Evolutionary conservation across 2,113 vertebrate species (phyloP).

Genomic region (Pelvicachromis taeniatus): DNA sequence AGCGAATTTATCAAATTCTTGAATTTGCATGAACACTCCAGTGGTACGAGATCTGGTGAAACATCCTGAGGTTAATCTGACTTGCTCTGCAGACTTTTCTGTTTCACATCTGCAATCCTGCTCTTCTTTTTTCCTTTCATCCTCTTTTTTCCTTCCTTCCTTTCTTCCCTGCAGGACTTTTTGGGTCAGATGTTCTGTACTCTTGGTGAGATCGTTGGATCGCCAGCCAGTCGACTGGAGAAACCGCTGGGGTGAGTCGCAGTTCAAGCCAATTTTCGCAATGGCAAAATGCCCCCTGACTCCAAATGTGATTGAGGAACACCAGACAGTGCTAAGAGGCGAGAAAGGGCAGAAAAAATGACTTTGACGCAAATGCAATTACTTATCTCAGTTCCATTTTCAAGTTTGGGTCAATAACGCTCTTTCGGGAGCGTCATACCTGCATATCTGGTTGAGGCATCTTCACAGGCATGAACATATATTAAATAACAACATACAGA

Average conservation of each 20-base stretch:
- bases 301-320: background rate
- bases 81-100: background rate
- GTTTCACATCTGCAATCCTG: background rate
- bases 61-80: background rate
- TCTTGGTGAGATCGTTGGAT: slow-evolving; percentile 92
- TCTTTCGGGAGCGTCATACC: background rate
- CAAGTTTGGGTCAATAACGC: background rate
- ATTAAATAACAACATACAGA: background rate
- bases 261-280: background rate
- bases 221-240: slow-evolving; percentile 88
- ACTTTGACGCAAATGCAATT: background rate
- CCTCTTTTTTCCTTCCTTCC: background rate
- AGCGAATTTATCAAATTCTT: background rate
- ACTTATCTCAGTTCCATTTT: background rate
- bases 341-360: background rate
- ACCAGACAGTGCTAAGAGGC: background rate
- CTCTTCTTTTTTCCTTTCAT: background rate
- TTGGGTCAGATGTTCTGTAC: slow-evolving; percentile 94
- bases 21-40: background rate
- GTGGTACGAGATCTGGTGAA: background rate
- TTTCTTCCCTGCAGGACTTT: slow-evolving; percentile 80
- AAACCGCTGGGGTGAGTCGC: slow-evolving; percentile 89
- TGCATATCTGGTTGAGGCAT: background rate
- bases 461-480: background rate
- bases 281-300: background rate